Conservation (phyloP, 2,888 invertebrate species). For the Brenthis ino region DNA sequence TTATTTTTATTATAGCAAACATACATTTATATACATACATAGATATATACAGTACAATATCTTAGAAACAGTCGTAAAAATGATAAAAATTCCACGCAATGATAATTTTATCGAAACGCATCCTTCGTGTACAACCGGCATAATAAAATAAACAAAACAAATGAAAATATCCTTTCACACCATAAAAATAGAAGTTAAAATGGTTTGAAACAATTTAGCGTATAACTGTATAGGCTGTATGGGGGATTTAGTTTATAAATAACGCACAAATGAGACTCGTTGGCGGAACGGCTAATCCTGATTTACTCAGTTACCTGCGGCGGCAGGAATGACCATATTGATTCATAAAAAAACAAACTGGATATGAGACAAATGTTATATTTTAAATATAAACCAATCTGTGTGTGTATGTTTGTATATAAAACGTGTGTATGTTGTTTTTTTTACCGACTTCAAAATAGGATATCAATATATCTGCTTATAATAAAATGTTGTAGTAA, state of each 20-base stretch:
- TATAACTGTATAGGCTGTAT: conserved; percentile 15
- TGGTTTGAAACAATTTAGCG: background rate
- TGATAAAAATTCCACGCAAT: conserved; percentile 49
- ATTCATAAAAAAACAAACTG: conserved; percentile 34
- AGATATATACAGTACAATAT: conserved; percentile 2
- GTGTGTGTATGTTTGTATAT: no score
- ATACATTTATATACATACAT: no score
- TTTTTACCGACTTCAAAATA: no score
- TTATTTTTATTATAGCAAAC: no score
- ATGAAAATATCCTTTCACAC: background rate
- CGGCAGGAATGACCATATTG: conserved; percentile 50
- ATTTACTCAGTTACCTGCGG: conserved; percentile 69
- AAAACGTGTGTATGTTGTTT: no score
- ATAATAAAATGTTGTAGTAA: no score
- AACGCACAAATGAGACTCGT: conserved; percentile 72
- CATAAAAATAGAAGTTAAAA: background rate
- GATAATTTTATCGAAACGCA: conserved; percentile 52
- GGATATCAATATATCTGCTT: no score
- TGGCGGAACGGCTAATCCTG: conserved; percentile 70
- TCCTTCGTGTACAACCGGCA: conserved; percentile 42
- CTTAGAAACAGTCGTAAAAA: conserved; percentile 48
- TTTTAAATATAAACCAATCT: background rate
- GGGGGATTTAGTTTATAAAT: conserved; percentile 62
- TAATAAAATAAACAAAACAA: background rate
- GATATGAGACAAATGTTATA: conserved; percentile 10